Conservation (phyloP, 1,140 invertebrate genomes). For the Coboldia fuscipes region DNA sequence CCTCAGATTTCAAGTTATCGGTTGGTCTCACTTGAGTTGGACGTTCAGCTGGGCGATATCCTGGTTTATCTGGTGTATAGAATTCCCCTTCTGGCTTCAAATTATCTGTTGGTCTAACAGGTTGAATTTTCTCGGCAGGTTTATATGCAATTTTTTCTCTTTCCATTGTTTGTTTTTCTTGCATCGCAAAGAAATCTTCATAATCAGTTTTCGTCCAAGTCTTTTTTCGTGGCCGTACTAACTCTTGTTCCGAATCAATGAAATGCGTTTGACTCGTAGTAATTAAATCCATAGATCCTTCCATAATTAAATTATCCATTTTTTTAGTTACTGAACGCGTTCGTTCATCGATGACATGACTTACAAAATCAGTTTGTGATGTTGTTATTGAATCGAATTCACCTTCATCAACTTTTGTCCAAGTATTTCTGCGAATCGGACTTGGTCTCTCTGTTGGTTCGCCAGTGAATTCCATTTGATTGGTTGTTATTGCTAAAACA, state of each 20-base stretch:
- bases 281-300: constrained; percentile 37
- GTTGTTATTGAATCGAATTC: constrained; percentile 46
- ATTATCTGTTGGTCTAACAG: constrained; percentile 16
- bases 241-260: constrained; percentile 28
- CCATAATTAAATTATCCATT: constrained; percentile 38
- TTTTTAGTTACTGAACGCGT: constrained; percentile 31
- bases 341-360: constrained; percentile 31
- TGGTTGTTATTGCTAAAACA: constrained; percentile 36
- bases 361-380: constrained; percentile 36
- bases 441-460: constrained; percentile 36
- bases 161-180: constrained; percentile 7
- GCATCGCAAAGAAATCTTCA: constrained; percentile 31
- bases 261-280: constrained; percentile 35
- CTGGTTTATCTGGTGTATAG: constrained; percentile 26
- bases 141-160: constrained; percentile 22
- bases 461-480: constrained; percentile 39
- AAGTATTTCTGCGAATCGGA: constrained; percentile 56
- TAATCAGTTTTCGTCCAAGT: constrained; percentile 49
- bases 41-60: constrained; percentile 25
- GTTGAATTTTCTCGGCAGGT: constrained; percentile 25
- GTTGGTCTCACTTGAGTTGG: constrained; percentile 23
- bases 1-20: constrained; percentile 38
- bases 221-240: constrained; percentile 29
- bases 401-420: constrained; percentile 55
- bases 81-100: constrained; percentile 10